Base-by-base conservation (phyloP, 2,113 vertebrate genomes). In the Callionymus lyra region DNA sequence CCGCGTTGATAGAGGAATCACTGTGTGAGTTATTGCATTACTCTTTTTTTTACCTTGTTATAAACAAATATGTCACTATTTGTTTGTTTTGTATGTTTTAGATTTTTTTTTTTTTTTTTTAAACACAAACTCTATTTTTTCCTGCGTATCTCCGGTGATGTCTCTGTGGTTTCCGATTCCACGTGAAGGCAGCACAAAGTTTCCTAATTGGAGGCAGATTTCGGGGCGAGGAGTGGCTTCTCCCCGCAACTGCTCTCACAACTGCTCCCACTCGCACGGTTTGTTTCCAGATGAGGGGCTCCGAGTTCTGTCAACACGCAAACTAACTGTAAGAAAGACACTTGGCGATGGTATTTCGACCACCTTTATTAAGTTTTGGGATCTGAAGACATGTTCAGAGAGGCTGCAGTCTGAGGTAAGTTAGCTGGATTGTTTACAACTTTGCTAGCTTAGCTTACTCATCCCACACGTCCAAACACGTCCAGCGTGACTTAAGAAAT, bases 201-300 rank as follows among this genome's bases (percentile, higher is more conserved):
- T 10, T 55, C 50, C 47, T 74, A 72, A 78, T 81, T 74, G 44
- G 58, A 77, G 65, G 59, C 65, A 76, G 75, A 78, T 59, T 63
- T 53, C 39, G 11, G 38, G 44, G 36, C 38, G 59, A 68, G 78
- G 72, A 68, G 70, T 58, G 65, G 70, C 69, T 44, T 53, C 44
- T 48, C 43, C 13, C 11, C 32, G 4, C 31, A 44, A 45, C 21
- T 33, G 21, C 21, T 8, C 21, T 8, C 4, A 27, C 4, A 27
- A 8, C 21, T n/a, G n/a, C n/a, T n/a, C n/a, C n/a, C n/a, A n/a
- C n/a, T n/a, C n/a, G 21, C 4, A 27, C 21, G 21, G 21, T 47
- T 14, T 59, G 39, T 52, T 51, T 47, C 45, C 17, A 47, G 51
- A 46, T 27, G 21, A 8, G 8, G 21, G 21, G n/a, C n/a, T n/a